Conservation (phyloP, 2,888 invertebrate genomes). For the Plagodis dolabraria region DNA sequence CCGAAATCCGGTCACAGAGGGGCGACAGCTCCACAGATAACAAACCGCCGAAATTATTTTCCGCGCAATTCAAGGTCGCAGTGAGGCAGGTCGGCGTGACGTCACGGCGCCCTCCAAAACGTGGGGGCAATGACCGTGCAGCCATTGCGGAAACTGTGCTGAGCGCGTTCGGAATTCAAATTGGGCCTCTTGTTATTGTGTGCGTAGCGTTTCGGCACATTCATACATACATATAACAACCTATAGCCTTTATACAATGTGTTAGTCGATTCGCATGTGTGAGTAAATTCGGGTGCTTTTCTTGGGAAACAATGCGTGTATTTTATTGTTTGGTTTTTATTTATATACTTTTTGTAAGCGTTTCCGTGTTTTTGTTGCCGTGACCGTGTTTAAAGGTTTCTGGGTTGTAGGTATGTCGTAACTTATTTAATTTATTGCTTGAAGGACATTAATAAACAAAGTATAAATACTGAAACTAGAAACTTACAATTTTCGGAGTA, state of each 20-base stretch:
- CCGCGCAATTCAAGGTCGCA: conserved; percentile 70
- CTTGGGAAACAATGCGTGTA: conserved; percentile 30
- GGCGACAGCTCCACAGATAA: conserved; percentile 18
- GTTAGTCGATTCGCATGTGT: conserved; percentile 46
- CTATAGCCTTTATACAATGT: conserved; percentile 25
- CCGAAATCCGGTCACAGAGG: conserved; percentile 25
- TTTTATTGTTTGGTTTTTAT: conserved; percentile 37
- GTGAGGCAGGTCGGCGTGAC: conserved; percentile 81
- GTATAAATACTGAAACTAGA: too few species aligned
- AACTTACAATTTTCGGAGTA: too few species aligned
- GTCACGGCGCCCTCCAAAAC: conserved; percentile 82
- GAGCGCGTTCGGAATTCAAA: conserved; percentile 81
- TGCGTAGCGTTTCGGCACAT: conserved; percentile 55
- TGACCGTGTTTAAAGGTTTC: conserved; percentile 20
- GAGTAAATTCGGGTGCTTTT: conserved; percentile 44
- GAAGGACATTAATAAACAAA: neutral
- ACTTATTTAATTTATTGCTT: neutral
- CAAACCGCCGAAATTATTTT: conserved; percentile 49
- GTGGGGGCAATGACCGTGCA: conserved; percentile 72
- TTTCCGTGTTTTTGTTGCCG: conserved; percentile 34
- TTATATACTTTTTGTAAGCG: conserved; percentile 18
- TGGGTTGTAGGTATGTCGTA: conserved; percentile 12
- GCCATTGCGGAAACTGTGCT: conserved; percentile 81
- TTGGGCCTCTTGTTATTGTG: conserved; percentile 71
- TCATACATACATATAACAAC: conserved; percentile 20